Base-by-base conservation (phyloP, 2,888 invertebrate genomes). In the Drosophila differens region DNA sequence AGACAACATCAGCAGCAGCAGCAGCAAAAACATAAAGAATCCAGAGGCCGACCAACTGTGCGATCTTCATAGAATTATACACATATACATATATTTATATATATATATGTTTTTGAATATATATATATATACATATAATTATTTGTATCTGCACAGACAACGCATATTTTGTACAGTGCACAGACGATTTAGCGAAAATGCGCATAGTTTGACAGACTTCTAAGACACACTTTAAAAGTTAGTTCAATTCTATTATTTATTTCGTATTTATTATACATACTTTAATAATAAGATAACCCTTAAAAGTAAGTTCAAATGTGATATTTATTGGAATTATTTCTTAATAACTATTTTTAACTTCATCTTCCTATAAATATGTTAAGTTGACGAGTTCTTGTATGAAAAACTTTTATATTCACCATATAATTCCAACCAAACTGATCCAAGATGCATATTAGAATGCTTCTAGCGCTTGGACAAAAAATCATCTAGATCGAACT, bases 31-130 rank as follows among this genome's bases (percentile, higher is more conserved):
- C 30, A 44, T 12, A 64, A 25, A 14, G 64, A 32, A 39, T 22
- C 35, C 37, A 65, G 30, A 60, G 10, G 25, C 51, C 35, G 5
- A 53, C 25, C 67, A 69, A 69, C 58, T 63, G 57, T 44, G 60
- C 19, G 63, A 67, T 70, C 65, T 70, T 74, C 70, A 79, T 77
- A 75, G 75, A 75, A 69, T 35, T 55, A 52, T 28, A 70, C 12
- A 41, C 41, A 35, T 37, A 4, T 3, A 58, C 22, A 19, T 41
- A 53, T 49, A 49, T 19, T 35, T 5, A 49, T 12, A 28, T 51
- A 57, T 44, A 58, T n/a, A 70, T 14, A 25, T 33, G 0, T 33
- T 10, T 33, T 10, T 33, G 10, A 33, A 9, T 52, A 35, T 37
- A 3, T 22, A 51, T 49, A 51, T 22, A 58, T 14, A 49, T 16